Evolutionary conservation across 2,797 vertebrate genomes (phyloP).

Genomic region (Characodon lateralis): DNA sequence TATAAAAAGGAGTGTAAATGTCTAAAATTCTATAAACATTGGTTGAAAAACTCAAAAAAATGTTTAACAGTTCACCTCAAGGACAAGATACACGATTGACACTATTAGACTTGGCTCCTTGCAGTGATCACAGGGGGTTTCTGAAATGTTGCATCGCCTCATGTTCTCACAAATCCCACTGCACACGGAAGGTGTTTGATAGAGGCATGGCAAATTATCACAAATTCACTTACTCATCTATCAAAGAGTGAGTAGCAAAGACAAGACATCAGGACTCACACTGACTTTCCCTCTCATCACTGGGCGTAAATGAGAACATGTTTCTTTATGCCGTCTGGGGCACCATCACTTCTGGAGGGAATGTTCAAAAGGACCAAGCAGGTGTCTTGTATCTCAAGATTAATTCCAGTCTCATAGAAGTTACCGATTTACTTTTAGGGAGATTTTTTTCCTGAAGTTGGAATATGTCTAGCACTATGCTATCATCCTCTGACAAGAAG

Average conservation of each 20-base stretch:
- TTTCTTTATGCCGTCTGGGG: conserved; percentile 20
- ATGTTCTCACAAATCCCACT: conserved; percentile 19
- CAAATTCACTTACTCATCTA: conserved; percentile 24
- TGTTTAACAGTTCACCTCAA: conserved; percentile 1
- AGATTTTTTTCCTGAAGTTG: neutral
- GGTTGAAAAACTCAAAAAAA: conserved; percentile 2
- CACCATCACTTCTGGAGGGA: conserved; percentile 25
- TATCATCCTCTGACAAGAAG: neutral
- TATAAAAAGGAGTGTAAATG: neutral
- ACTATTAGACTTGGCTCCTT: conserved; percentile 6
- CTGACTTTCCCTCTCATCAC: conserved; percentile 36
- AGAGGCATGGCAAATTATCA: conserved; percentile 33
- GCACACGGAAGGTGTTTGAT: conserved; percentile 36
- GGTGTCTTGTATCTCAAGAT: conserved; percentile 11
- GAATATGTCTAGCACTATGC: conserved; percentile 1
- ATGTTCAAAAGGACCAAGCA: conserved; percentile 31
- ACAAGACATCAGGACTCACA: conserved; percentile 31
- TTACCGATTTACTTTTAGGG: neutral
- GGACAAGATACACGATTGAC: conserved; percentile 10
- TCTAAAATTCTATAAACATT: neutral
- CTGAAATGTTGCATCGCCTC: conserved; percentile 27
- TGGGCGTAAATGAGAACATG: conserved; percentile 30
- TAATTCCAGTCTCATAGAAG: conserved; percentile 20
- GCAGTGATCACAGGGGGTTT: conserved; percentile 36
- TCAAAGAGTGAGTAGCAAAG: conserved; percentile 49